Percentiles rank a stretch among this genome's conserved stretches.
These are phyloP conservation scores for Thereva nobilitata DNA, from an alignment of 2,888 invertebrate species.

Conservation along the genomic window DNA sequence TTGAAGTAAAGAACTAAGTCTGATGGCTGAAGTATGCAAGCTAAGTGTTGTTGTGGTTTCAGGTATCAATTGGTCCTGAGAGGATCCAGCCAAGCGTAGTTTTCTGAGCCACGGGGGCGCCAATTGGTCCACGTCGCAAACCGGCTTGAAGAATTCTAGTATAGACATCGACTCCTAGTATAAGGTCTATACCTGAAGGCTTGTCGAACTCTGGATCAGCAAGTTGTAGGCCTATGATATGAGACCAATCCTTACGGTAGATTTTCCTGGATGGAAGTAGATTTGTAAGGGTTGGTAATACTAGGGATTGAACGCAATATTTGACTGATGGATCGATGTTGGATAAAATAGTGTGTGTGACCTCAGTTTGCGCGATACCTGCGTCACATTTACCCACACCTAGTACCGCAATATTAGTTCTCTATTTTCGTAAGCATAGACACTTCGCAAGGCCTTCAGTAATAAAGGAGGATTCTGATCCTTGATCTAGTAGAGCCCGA, in stretches of 20 bases:
- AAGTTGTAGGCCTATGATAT: no score
- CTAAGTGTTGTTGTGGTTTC: background rate
- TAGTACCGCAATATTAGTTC: background rate
- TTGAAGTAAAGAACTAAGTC: background rate
- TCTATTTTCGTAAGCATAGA: background rate
- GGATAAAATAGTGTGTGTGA: background rate
- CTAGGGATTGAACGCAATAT: background rate
- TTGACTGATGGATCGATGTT: background rate
- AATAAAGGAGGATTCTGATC: slow-evolving; percentile 1
- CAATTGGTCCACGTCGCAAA: background rate
- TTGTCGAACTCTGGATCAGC: background rate
- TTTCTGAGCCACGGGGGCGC: background rate
- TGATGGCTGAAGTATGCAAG: background rate
- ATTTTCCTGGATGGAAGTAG: background rate
- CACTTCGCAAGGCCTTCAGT: background rate
- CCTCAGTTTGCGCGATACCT: background rate
- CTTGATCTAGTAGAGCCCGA: background rate
- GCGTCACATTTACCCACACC: background rate
- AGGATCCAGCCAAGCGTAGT: background rate
- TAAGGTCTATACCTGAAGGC: background rate
- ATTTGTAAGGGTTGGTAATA: background rate
- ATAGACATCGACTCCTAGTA: slow-evolving; percentile 2
- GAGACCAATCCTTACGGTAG: no score
- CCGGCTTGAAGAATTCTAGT: background rate
- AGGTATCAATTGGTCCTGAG: background rate